Percentiles rank a stretch among this genome's conserved stretches.
These are phyloP conservation scores for Lagodon rhomboides DNA, from an alignment of 2,797 vertebrate species.

Conservation along the genomic window DNA sequence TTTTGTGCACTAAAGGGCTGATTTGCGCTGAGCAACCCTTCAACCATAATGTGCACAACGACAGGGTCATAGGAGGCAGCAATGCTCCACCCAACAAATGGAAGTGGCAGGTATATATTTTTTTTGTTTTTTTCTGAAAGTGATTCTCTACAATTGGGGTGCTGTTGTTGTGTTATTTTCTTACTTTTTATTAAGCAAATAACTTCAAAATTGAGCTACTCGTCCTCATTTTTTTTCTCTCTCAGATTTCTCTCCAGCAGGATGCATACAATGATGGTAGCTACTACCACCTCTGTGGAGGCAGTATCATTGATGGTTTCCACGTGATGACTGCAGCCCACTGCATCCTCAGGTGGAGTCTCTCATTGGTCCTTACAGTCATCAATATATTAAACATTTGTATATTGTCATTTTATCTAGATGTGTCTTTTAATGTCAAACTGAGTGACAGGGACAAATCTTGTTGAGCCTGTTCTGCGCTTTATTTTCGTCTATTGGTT, in stretches of 20 bases:
- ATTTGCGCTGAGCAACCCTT: conserved; percentile 60
- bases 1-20: conserved; percentile 49
- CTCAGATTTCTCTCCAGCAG: conserved; percentile 76
- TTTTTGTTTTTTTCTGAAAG: not conserved
- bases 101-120: conserved; percentile 31
- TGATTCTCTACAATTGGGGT: not conserved
- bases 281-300: conserved; percentile 76
- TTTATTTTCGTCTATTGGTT: not conserved
- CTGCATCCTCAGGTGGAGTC: conserved; percentile 75
- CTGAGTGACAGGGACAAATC: not conserved
- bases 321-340: conserved; percentile 82
- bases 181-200: not conserved
- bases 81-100: conserved; percentile 69
- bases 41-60: conserved; percentile 60
- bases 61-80: conserved; percentile 72
- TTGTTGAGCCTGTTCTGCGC: not conserved
- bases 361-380: not conserved
- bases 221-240: not conserved
- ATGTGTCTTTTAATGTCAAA: not conserved
- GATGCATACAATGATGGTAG: conserved; percentile 53
- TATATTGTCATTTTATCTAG: too few species aligned
- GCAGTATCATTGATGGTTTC: conserved; percentile 45
- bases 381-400: not conserved
- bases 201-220: not conserved
- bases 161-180: not conserved